Base-by-base conservation (phyloP, 92 coral and sea anemone species). In the Epizoanthus illoricatus region DNA sequence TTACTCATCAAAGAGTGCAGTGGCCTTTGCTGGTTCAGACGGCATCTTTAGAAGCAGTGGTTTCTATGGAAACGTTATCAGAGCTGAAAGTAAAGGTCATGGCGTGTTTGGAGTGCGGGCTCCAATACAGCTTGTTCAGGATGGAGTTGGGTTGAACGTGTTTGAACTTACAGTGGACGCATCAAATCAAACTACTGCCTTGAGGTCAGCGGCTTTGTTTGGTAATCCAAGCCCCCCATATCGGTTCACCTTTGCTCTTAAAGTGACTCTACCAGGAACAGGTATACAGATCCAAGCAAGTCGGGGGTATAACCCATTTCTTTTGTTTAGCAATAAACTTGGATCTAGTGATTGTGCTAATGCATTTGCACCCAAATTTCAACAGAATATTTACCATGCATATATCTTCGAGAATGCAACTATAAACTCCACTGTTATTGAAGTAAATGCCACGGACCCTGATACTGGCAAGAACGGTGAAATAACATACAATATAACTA, bases 371-470 rank as follows among this genome's bases (percentile, higher is more conserved):
- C 91, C 91, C 21, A 49, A 60, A 59, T 88, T 88, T 79, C 85
- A 84, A 23, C 62, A 71, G 18, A 42, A 59, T 7, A 59, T 73
- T 36, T 84, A 88, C 47, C 55, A 72, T 41, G 83, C 83, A 19
- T 55, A 45, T 10, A 57, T 88, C 73, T 79, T 65, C 2, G 91
- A 88, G 66, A 84, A 88, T 52, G 83, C 88, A 54, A 80, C 91
- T 18, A 45, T 72, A 41, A 88, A 88, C 47, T 24, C 85, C 10
- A 61, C 75, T 19, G 72, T 88, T 20, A 40, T 84, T 28, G 43
- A 63, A 40, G 91, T 88, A 8, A 88, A 88, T 39, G 91, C 91
- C n/a, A 88, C 91, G 8, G 91, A 88, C 70, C 59, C 40, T 41
- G 91, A 88, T 45, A 19, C 61, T 3, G 91, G 88, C 21, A 71